phyloP scores from a whole-genome alignment of 2,113 vertebrate genomes.

The Hemiprocne comata region DNA sequence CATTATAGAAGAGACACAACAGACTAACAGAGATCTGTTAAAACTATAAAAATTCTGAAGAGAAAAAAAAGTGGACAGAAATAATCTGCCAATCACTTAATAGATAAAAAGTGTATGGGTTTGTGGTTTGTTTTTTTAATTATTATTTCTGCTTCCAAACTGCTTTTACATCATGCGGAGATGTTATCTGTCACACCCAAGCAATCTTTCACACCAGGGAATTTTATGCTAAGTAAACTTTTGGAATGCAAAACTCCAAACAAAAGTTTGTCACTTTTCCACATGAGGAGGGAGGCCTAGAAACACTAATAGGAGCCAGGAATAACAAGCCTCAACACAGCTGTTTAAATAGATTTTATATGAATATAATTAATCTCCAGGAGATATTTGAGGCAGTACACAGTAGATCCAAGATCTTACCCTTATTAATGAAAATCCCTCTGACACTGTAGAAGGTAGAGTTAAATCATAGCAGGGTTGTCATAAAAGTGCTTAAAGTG shows the following conservation, averaged over 20 bases:
- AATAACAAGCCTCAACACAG: neutral
- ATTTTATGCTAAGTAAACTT: neutral
- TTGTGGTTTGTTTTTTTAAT: too few relatives aligned
- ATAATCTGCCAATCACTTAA: neutral
- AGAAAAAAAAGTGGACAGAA: too few relatives aligned
- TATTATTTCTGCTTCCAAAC: neutral
- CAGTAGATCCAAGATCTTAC: neutral
- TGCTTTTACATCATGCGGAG: neutral
- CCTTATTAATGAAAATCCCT: neutral
- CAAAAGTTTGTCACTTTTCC: neutral
- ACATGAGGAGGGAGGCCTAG: neutral
- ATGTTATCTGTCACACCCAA: neutral
- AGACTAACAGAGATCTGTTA: neutral
- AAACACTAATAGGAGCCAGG: neutral
- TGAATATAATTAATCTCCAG: neutral
- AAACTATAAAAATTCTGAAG: too few relatives aligned
- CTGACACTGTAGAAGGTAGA: neutral
- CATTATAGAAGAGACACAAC: neutral
- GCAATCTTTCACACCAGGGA: neutral
- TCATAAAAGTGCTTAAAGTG: neutral
- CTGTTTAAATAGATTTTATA: neutral
- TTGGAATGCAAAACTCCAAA: neutral
- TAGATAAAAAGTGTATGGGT: neutral
- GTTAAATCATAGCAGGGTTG: neutral
- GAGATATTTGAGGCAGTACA: neutral